phyloP scores from a whole-genome alignment of 2,888 invertebrate genomes.

The Lamellibrachia satsuma region DNA sequence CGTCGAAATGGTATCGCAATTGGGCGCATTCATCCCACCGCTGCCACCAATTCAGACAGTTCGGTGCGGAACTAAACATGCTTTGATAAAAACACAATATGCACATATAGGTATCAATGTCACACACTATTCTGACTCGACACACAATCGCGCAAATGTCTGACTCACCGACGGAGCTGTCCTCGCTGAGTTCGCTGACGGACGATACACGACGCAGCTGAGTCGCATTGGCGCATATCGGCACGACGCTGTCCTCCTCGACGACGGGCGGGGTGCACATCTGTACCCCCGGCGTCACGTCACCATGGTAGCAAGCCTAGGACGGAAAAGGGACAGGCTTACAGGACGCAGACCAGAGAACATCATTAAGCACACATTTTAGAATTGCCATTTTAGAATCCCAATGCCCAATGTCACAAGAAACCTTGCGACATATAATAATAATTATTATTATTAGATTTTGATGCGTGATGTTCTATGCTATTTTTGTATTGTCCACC shows the following conservation, averaged over 20 bases:
- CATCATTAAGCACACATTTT: too few relatives aligned
- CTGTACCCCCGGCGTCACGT: conserved; percentile 9
- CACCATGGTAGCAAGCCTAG: background rate
- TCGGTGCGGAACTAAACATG: background rate
- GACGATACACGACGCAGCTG: background rate
- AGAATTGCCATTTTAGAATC: too few relatives aligned
- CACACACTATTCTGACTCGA: background rate
- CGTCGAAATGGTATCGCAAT: background rate
- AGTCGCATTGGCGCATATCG: background rate
- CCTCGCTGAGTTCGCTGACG: background rate
- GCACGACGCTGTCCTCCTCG: background rate
- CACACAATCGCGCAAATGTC: conserved; percentile 2
- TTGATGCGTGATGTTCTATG: too few relatives aligned
- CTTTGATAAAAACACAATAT: background rate
- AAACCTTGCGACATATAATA: too few relatives aligned
- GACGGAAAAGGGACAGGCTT: background rate
- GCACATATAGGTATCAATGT: background rate
- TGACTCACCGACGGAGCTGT: conserved; percentile 1
- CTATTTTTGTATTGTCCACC: too few relatives aligned
- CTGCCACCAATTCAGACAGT: background rate
- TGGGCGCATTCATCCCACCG: background rate
- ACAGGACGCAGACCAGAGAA: background rate
- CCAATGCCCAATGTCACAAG: too few relatives aligned
- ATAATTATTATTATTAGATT: too few relatives aligned
- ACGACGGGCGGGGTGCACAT: background rate